Evolutionary conservation across 2,113 vertebrate species (phyloP).

Genomic region (Pomatostomus ruficeps): DNA sequence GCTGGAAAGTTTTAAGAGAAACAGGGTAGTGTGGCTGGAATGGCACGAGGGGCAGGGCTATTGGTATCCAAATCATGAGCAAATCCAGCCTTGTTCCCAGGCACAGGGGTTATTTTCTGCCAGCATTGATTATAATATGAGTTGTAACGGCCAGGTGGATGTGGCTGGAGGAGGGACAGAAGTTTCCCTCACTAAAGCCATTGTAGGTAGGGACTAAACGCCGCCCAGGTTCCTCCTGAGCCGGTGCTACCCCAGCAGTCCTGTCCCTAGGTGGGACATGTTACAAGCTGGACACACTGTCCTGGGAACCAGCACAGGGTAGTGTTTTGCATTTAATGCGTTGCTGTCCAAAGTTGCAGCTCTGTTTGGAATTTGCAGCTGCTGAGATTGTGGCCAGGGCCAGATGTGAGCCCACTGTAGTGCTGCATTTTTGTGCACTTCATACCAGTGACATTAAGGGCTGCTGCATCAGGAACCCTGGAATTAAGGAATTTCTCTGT

Average conservation of each 20-base stretch:
- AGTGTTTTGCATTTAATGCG: background rate
- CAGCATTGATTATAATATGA: background rate
- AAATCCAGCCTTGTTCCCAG: background rate
- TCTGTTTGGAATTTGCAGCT: background rate
- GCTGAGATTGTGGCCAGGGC: background rate
- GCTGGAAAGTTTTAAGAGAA: background rate
- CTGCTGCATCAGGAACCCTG: background rate
- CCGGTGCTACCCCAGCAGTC: background rate
- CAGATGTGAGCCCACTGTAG: background rate
- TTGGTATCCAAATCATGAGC: background rate
- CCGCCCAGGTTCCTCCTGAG: background rate
- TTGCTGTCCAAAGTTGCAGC: background rate
- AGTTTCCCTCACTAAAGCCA: background rate
- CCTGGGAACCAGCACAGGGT: background rate
- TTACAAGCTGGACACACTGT: background rate
- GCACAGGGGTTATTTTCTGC: background rate
- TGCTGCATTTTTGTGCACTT: background rate
- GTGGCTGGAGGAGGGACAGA: background rate
- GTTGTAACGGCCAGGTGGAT: background rate
- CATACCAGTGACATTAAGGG: background rate
- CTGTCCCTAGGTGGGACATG: accelerated
- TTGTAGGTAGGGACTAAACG: background rate
- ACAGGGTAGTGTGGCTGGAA: background rate
- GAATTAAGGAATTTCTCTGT: background rate
- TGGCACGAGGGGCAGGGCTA: background rate